phyloP scores from a whole-genome alignment of 2,888 invertebrate genomes.

The Anodontia alba region DNA sequence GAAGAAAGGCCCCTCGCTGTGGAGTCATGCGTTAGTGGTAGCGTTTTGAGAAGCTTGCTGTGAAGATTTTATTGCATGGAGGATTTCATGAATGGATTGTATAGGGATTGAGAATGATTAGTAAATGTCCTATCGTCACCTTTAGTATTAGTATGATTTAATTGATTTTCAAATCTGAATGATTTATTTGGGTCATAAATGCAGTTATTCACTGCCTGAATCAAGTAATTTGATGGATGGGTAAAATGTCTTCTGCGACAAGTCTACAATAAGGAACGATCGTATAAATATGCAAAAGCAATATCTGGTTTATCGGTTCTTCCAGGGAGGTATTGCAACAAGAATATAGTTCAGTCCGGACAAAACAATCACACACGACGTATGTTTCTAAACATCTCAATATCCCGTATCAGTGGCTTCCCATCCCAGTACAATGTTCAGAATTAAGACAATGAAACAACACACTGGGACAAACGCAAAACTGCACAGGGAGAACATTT shows the following conservation, averaged over 20 bases:
- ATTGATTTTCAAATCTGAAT: constrained; percentile 59
- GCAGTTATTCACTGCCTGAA: neutral
- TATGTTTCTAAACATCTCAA: no score
- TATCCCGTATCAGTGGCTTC: no score
- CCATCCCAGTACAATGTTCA: no score
- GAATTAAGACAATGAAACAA: no score
- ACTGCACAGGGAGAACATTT: no score
- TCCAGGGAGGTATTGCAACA: neutral
- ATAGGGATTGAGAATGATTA: constrained; percentile 45
- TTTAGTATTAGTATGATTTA: constrained; percentile 51
- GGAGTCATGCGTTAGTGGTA: constrained; percentile 43
- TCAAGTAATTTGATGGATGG: constrained; percentile 9
- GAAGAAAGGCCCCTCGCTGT: constrained; percentile 40
- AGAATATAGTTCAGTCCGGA: neutral
- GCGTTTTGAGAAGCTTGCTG: constrained; percentile 33
- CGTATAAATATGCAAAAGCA: neutral
- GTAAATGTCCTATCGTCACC: constrained; percentile 59
- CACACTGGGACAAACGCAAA: no score
- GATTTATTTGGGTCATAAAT: constrained; percentile 44
- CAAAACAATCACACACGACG: neutral
- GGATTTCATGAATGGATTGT: constrained; percentile 13
- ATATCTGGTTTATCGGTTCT: neutral
- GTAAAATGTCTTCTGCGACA: neutral
- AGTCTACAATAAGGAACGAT: neutral
- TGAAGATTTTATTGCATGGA: constrained; percentile 38